Evolutionary conservation across 2,888 invertebrate genomes (phyloP).

Genomic region (Cosmia pyralina): DNA sequence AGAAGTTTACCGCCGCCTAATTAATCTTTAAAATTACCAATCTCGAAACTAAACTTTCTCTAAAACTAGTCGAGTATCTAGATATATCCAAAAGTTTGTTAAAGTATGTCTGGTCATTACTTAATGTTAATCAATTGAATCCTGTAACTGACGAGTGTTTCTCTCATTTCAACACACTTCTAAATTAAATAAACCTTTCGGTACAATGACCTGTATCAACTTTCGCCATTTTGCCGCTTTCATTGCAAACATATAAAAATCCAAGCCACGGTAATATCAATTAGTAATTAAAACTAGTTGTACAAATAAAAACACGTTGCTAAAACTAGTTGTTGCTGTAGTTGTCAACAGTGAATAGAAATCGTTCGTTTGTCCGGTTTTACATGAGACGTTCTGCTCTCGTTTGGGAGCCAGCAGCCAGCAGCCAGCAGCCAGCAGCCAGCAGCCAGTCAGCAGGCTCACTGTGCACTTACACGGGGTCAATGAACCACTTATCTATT

Average conservation of each 20-base stretch:
- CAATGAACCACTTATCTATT: slow-evolving; percentile 41
- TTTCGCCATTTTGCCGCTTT: slow-evolving; percentile 38
- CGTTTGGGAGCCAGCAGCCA: not conserved
- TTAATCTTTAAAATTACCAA: slow-evolving; percentile 1
- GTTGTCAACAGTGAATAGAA: slow-evolving; percentile 18
- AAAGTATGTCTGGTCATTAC: slow-evolving; percentile 4
- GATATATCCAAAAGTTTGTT: not conserved
- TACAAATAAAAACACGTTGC: too few relatives aligned
- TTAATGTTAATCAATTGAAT: slow-evolving; percentile 8
- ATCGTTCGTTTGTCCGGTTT: slow-evolving; percentile 25
- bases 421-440: not conserved
- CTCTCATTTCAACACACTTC: slow-evolving; percentile 17
- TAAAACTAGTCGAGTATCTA: not conserved
- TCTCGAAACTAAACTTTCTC: slow-evolving; percentile 12
- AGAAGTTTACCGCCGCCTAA: slow-evolving; percentile 1
- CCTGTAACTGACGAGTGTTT: slow-evolving; percentile 2
- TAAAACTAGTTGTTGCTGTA: slow-evolving; percentile 32
- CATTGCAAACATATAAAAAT: slow-evolving; percentile 40
- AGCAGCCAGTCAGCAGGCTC: too few relatives aligned
- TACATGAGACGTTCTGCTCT: not conserved
- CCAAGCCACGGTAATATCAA: slow-evolving; percentile 16
- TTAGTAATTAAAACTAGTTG: slow-evolving; percentile 52
- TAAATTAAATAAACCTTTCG: slow-evolving; percentile 41
- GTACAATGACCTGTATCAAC: slow-evolving; percentile 28
- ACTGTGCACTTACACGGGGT: slow-evolving; percentile 8